Evolutionary conservation across 1,140 invertebrate genomes (phyloP).

Genomic region (Rhagoletis pomonella): DNA sequence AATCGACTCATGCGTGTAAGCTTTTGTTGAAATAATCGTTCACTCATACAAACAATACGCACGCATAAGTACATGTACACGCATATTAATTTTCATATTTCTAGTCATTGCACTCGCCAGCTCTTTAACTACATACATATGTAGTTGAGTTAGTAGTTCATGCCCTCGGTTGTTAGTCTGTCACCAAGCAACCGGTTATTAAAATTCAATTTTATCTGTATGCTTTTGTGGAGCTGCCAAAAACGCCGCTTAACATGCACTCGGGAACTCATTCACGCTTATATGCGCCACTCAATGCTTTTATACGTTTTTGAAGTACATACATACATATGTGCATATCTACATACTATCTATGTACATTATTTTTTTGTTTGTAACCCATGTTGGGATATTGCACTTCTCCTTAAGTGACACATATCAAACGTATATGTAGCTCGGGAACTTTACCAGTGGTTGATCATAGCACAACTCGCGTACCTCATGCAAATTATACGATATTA

Average conservation of each 20-base stretch:
- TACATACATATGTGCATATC: neutral
- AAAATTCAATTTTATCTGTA: constrained; percentile 26
- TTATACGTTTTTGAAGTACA: neutral
- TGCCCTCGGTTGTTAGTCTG: too few species aligned
- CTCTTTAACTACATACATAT: neutral
- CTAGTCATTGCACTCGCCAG: neutral
- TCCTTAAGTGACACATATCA: too few species aligned
- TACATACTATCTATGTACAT: neutral
- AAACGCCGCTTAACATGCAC: neutral
- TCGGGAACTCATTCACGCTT: neutral
- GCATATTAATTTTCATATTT: neutral
- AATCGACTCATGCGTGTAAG: too few species aligned
- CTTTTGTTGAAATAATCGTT: too few species aligned
- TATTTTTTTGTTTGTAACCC: too few species aligned
- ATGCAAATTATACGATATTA: too few species aligned
- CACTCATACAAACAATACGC: neutral
- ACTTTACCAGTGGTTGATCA: too few species aligned
- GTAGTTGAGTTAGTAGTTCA: too few species aligned
- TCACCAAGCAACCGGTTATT: constrained; percentile 33
- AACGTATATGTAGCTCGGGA: too few species aligned
- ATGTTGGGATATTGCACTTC: too few species aligned
- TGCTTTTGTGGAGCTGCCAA: neutral
- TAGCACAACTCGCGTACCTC: too few species aligned
- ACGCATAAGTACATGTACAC: neutral
- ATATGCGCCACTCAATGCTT: neutral